A percentile compares a stretch with the other conserved stretches of the same genome.
phyloP scores from a whole-genome alignment of 2,888 invertebrate species.

The Tipula lateralis region DNA sequence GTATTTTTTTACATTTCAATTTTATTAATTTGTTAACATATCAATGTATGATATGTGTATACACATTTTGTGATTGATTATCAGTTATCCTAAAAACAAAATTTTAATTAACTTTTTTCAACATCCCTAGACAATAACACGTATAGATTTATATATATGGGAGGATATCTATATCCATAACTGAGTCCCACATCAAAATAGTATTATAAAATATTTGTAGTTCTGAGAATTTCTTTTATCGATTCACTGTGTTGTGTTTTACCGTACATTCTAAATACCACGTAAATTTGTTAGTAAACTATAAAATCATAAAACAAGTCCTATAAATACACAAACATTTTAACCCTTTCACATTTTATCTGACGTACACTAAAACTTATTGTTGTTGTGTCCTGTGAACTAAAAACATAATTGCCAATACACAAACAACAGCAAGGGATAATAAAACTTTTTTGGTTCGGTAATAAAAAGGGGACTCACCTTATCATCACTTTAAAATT shows the following conservation, averaged over 20 bases:
- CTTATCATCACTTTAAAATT: not conserved
- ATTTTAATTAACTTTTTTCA: not conserved
- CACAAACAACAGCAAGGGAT: not conserved
- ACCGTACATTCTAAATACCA: not conserved
- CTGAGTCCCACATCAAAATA: not conserved
- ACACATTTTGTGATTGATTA: not conserved
- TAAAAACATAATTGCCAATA: not conserved
- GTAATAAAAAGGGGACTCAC: not conserved
- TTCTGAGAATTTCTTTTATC: not conserved
- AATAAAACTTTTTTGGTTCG: not conserved
- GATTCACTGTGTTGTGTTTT: not conserved
- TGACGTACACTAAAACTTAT: not conserved
- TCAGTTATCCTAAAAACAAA: not conserved
- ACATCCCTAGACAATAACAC: not conserved
- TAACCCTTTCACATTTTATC: slow-evolving; percentile 11
- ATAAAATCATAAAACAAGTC: not conserved
- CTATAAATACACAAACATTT: not conserved
- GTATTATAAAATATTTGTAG: not conserved
- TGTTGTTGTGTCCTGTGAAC: not conserved
- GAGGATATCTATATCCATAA: not conserved
- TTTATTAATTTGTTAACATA: not conserved
- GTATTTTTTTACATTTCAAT: no score
- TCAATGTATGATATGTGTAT: not conserved
- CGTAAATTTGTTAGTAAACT: not conserved
- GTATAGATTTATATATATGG: not conserved